Evolutionary conservation across 2,797 vertebrate species (phyloP).

Genomic region (Gadopsis bispinosus): DNA sequence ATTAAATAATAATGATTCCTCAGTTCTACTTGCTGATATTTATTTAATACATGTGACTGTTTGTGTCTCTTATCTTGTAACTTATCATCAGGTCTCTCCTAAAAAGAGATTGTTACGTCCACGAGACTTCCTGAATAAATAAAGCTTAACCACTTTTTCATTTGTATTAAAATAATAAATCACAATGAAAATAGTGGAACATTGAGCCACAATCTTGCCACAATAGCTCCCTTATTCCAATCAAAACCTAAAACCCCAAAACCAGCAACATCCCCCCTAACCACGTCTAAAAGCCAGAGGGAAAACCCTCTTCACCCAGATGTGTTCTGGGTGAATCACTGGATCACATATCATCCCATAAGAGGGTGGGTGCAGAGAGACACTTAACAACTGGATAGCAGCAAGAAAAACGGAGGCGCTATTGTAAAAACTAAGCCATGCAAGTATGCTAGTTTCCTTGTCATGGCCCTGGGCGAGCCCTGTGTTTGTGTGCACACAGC

Average conservation of each 20-base stretch:
- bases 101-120: not conserved
- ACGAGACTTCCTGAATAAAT: conserved; percentile 12
- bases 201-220: not conserved
- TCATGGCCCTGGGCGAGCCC: conserved; percentile 41
- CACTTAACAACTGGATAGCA: conserved; percentile 38
- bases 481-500: conserved; percentile 40
- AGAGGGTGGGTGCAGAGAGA: conserved; percentile 27
- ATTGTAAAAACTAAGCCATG: conserved; percentile 55
- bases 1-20: not conserved
- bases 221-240: conserved; percentile 4
- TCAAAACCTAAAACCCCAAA: not conserved
- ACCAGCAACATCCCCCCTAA: conserved; percentile 10
- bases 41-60: not conserved
- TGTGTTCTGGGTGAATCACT: conserved; percentile 40
- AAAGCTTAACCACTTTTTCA: not conserved
- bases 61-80: too few species aligned
- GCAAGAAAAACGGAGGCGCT: conserved; percentile 24
- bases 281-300: conserved; percentile 24
- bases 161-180: conserved; percentile 5
- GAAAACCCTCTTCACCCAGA: conserved; percentile 38
- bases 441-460: conserved; percentile 39
- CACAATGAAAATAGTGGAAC: not conserved
- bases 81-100: conserved; percentile 1
- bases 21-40: not conserved
- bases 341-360: conserved; percentile 35